Percentiles rank a stretch among this genome's conserved stretches.
phyloP scores from a whole-genome alignment of 2,113 vertebrate species.

The Myiagra hebetior region DNA sequence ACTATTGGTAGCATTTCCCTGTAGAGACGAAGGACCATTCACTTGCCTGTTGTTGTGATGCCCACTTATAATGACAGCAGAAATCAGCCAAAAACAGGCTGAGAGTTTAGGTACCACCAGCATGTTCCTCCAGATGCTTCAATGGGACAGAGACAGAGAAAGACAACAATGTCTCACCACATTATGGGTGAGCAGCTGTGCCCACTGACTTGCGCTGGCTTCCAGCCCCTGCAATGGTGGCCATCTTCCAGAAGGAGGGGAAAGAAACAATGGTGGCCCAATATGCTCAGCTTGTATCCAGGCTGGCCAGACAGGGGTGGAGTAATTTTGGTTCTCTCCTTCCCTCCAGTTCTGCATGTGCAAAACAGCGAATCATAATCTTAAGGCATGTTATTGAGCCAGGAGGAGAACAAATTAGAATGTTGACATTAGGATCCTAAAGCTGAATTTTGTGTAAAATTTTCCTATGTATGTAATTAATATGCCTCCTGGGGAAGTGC shows the following conservation, averaged over 20 bases:
- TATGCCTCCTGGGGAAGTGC: background rate
- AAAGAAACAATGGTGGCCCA: background rate
- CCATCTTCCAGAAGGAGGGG: background rate
- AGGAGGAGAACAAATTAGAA: background rate
- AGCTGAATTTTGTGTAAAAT: background rate
- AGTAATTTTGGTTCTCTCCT: background rate
- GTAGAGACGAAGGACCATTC: background rate
- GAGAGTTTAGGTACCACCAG: background rate
- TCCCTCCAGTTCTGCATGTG: background rate
- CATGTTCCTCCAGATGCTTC: background rate
- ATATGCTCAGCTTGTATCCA: background rate
- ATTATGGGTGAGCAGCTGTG: rapidly evolving
- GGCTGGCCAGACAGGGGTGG: background rate
- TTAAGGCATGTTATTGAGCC: background rate
- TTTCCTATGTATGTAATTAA: background rate
- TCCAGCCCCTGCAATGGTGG: background rate
- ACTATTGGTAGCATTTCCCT: background rate
- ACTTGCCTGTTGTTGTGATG: background rate
- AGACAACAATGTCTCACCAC: background rate
- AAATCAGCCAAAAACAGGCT: background rate
- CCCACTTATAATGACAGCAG: background rate
- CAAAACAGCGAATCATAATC: background rate
- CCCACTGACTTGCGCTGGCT: background rate
- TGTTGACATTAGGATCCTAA: background rate
- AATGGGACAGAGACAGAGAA: background rate